Evolutionary conservation across 2,797 vertebrate genomes (phyloP).

Genomic region (Pogoniulus pusillus): DNA sequence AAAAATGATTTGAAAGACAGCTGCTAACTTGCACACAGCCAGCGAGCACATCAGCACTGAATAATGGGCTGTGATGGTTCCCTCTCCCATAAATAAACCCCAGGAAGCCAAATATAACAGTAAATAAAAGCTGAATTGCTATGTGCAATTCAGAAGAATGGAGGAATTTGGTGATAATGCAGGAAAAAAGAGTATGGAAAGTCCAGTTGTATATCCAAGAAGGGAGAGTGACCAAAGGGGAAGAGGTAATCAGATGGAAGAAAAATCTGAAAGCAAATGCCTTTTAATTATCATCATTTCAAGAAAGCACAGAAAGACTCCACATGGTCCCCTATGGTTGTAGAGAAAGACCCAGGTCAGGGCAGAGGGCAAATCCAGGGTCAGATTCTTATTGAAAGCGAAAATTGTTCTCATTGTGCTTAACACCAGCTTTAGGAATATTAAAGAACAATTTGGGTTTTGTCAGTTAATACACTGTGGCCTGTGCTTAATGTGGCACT

Average conservation of each 20-base stretch:
- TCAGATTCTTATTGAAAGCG: slow-evolving; percentile 74
- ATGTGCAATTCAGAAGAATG: neutral
- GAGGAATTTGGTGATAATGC: neutral
- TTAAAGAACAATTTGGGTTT: slow-evolving; percentile 73
- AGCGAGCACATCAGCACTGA: neutral
- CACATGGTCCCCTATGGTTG: slow-evolving; percentile 65
- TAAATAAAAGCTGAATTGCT: neutral
- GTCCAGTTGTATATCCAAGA: neutral
- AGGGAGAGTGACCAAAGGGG: neutral
- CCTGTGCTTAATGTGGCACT: slow-evolving; percentile 66
- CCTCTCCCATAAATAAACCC: slow-evolving; percentile 32
- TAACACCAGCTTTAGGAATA: slow-evolving; percentile 86
- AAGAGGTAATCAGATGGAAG: slow-evolving; percentile 32
- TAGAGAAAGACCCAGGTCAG: slow-evolving; percentile 69
- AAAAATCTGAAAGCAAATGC: slow-evolving; percentile 59
- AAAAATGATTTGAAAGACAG: neutral
- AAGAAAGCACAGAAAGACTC: slow-evolving; percentile 50
- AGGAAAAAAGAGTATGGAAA: neutral
- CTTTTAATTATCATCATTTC: slow-evolving; percentile 67
- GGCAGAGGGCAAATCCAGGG: slow-evolving; percentile 72
- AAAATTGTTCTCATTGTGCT: slow-evolving; percentile 80
- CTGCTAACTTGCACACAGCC: neutral
- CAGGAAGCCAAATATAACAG: neutral
- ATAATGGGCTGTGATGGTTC: neutral
- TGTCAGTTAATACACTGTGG: slow-evolving; percentile 72